Conservation (phyloP, 2,888 invertebrate species). For the Ceraclea dissimilis region DNA sequence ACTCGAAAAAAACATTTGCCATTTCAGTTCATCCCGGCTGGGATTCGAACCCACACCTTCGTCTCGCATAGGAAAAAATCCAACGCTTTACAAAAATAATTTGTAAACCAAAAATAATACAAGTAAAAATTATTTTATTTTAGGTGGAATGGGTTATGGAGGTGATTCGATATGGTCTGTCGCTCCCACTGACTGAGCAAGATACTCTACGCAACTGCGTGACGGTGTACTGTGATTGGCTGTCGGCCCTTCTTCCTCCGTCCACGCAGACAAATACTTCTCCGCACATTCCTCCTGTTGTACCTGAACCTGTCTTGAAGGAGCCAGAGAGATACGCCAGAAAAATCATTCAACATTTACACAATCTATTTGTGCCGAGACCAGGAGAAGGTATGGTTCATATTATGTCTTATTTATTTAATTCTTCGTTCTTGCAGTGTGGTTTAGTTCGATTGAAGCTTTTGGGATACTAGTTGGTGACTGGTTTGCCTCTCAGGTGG, state of each 20-base stretch:
- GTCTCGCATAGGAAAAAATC: too few relatives aligned
- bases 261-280: conserved; percentile 83
- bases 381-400: conserved; percentile 79
- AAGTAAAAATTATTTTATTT: too few relatives aligned
- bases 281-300: conserved; percentile 74
- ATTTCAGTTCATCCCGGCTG: too few relatives aligned
- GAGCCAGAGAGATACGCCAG: conserved; percentile 86
- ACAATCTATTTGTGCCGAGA: conserved; percentile 89
- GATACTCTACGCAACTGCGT: conserved; percentile 94
- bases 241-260: conserved; percentile 75
- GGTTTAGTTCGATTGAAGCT: too few relatives aligned
- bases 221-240: conserved; percentile 94
- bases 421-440: too few relatives aligned
- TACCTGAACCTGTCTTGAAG: conserved; percentile 81
- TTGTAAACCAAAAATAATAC: too few relatives aligned
- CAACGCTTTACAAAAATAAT: too few relatives aligned
- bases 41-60: too few relatives aligned
- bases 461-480: too few relatives aligned
- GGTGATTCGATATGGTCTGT: conserved; percentile 85
- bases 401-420: background rate
- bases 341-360: conserved; percentile 85
- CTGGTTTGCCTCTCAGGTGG: too few relatives aligned
- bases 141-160: conserved; percentile 85
- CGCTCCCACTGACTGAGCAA: conserved; percentile 83
- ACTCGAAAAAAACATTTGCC: too few relatives aligned